These are phyloP conservation scores for Thalassoma bifasciatum DNA, from an alignment of 2,113 vertebrate species.

Conservation along the genomic window DNA sequence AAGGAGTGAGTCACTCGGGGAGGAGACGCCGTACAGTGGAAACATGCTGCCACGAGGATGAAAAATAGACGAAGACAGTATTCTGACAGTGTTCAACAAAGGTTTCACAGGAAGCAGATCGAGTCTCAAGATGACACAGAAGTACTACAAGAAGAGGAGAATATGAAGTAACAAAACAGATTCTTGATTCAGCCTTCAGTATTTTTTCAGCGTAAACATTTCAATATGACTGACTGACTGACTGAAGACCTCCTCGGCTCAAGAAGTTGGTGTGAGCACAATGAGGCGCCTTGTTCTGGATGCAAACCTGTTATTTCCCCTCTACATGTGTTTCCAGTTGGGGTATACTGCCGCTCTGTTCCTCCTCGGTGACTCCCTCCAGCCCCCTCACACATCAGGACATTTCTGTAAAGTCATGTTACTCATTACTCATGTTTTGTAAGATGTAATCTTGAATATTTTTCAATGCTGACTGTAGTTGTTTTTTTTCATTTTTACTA, in stretches of 20 bases:
- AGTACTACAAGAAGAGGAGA: background rate
- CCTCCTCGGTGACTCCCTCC: constrained; percentile 34
- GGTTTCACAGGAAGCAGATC: background rate
- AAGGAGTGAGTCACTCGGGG: constrained; percentile 47
- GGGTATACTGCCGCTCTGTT: constrained; percentile 52
- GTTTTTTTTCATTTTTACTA: constrained; percentile 29
- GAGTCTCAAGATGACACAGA: background rate
- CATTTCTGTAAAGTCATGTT: constrained; percentile 47
- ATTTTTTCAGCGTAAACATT: background rate
- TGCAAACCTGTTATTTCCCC: background rate
- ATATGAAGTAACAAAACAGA: constrained; percentile 5
- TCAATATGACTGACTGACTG: background rate
- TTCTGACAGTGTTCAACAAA: constrained; percentile 16
- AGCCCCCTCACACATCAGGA: constrained; percentile 43
- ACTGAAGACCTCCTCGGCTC: background rate
- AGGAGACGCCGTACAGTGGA: constrained; percentile 28
- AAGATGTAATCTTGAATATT: constrained; percentile 54
- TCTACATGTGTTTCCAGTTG: constrained; percentile 32
- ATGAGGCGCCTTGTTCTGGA: background rate
- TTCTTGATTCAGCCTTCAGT: background rate
- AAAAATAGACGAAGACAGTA: constrained; percentile 18
- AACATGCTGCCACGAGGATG: constrained; percentile 31
- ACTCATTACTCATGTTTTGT: constrained; percentile 51
- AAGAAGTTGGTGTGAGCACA: background rate
- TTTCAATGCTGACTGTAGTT: constrained; percentile 31